Evolutionary conservation across 2,113 vertebrate species (phyloP).

Genomic region (Hypanus sabinus): DNA sequence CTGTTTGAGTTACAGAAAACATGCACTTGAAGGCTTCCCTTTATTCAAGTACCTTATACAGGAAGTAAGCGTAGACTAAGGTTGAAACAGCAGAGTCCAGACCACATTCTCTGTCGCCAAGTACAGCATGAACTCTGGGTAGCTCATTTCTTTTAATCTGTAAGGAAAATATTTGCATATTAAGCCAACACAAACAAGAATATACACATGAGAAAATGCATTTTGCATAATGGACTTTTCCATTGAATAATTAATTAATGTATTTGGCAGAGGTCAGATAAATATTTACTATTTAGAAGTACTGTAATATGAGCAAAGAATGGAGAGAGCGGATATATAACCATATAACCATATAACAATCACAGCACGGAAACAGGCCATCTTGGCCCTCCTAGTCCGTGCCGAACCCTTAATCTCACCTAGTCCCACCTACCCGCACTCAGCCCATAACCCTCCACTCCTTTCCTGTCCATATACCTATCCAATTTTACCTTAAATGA

Average conservation of each 20-base stretch:
- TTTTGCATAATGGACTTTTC: neutral
- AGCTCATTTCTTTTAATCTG: conserved; percentile 62
- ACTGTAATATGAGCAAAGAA: neutral
- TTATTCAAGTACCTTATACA: conserved; percentile 68
- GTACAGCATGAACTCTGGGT: conserved; percentile 70
- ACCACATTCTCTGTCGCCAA: conserved; percentile 74
- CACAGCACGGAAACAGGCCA: no score
- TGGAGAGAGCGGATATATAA: neutral
- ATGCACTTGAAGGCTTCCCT: neutral
- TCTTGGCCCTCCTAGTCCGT: no score
- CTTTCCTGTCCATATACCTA: no score
- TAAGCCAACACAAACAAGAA: neutral
- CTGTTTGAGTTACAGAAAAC: neutral
- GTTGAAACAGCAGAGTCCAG: conserved; percentile 79
- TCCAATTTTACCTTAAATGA: no score
- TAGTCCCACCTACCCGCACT: no score
- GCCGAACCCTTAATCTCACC: no score
- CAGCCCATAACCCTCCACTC: no score
- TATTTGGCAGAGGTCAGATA: neutral
- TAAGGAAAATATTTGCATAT: conserved; percentile 45
- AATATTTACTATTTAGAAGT: neutral
- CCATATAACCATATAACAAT: no score
- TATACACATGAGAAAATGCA: neutral
- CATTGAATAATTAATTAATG: neutral
- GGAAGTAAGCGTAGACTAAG: conserved; percentile 75